phyloP scores from a whole-genome alignment of 37 sponge, comb jelly and placozoan genomes.

The Tethya wilhelma region DNA sequence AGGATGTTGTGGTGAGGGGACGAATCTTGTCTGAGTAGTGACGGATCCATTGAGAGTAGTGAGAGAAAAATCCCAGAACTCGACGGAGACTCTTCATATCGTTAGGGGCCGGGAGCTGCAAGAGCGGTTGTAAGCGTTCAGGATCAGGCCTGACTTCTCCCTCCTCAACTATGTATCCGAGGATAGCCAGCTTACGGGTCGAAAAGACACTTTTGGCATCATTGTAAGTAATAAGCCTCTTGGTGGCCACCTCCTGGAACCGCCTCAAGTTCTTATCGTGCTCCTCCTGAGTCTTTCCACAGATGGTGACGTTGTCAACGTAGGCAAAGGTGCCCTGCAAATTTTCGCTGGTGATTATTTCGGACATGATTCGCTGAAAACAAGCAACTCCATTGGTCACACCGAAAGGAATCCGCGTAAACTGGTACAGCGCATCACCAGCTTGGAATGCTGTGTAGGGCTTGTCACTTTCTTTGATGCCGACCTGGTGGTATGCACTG shows the following conservation, averaged over 20 bases:
- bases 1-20: neutral
- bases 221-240: neutral
- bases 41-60: neutral
- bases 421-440: conserved; percentile 2
- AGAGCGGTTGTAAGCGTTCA: neutral
- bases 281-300: neutral
- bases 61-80: neutral
- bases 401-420: conserved; percentile 8
- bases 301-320: conserved; percentile 10
- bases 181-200: conserved; percentile 21
- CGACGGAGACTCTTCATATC: conserved; percentile 10
- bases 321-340: conserved; percentile 2
- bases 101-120: neutral
- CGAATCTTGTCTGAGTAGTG: neutral
- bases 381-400: conserved; percentile 9
- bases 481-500: conserved; percentile 18
- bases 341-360: neutral
- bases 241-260: neutral
- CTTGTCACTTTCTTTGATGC: neutral
- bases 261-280: neutral
- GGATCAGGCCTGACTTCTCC: conserved; percentile 11
- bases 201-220: conserved; percentile 8
- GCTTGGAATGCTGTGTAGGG: neutral
- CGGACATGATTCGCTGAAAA: neutral
- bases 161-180: neutral